phyloP scores from a whole-genome alignment of 2,113 vertebrate genomes.

The Vimba vimba region DNA sequence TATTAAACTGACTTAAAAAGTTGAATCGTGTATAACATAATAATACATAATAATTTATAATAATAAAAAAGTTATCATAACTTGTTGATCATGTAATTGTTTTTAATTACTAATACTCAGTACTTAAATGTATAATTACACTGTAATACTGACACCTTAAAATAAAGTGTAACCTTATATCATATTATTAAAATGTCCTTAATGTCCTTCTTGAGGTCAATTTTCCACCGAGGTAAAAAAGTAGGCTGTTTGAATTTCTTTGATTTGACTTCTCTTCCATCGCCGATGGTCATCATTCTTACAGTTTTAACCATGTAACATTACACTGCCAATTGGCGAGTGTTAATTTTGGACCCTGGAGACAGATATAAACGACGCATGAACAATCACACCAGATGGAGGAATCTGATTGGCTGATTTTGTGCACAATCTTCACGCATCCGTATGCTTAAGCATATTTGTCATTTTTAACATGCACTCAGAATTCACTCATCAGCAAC shows the following conservation, averaged over 20 bases:
- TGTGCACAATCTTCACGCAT: background rate
- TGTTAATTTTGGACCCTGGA: background rate
- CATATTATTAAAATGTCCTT: too few species aligned
- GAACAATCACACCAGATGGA: constrained; percentile 30
- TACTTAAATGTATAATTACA: too few species aligned
- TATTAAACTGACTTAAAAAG: too few species aligned
- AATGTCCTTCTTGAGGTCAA: background rate
- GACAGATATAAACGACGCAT: background rate
- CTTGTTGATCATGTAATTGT: too few species aligned
- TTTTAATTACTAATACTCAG: too few species aligned
- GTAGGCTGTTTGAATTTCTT: background rate
- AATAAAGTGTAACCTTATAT: too few species aligned
- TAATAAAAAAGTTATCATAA: too few species aligned
- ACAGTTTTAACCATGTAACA: background rate
- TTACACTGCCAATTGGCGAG: too few species aligned
- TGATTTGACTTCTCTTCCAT: too few species aligned
- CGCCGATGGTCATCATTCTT: background rate
- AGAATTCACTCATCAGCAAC: background rate
- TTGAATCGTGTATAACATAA: too few species aligned
- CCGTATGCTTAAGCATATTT: constrained; percentile 11
- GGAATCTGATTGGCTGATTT: constrained; percentile 16
- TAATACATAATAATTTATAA: too few species aligned
- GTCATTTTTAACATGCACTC: background rate
- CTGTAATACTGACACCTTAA: too few species aligned
- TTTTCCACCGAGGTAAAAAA: background rate